Evolutionary conservation across 1,140 invertebrate genomes (phyloP).

Genomic region (Phortica variegata): DNA sequence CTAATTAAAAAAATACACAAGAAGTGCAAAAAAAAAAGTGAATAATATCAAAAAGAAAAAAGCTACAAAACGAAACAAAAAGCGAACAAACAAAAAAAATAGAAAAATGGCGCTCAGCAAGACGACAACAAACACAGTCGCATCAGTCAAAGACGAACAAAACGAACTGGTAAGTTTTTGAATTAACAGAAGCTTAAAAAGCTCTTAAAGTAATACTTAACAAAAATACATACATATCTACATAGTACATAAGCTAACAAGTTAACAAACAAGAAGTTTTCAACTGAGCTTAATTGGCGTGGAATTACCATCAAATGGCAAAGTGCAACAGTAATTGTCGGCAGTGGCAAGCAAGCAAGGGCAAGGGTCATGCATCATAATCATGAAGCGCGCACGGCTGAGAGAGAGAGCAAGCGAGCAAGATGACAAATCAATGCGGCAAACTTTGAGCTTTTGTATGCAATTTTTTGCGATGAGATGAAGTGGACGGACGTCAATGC

Average conservation of each 20-base stretch:
- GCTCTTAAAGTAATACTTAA: constrained; percentile 1
- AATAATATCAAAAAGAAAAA: not conserved
- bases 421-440: too few species aligned
- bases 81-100: not conserved
- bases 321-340: too few species aligned
- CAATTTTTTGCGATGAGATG: too few species aligned
- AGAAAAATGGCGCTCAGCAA: constrained; percentile 38
- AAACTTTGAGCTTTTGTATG: too few species aligned
- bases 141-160: constrained; percentile 40
- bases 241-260: not conserved
- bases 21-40: not conserved
- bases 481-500: too few species aligned
- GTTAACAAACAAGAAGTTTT: constrained; percentile 2
- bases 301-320: too few species aligned
- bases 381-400: too few species aligned
- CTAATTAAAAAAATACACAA: not conserved
- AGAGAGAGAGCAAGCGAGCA: too few species aligned
- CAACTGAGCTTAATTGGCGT: not conserved
- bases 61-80: not conserved
- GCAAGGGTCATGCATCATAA: too few species aligned
- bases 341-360: too few species aligned
- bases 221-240: constrained; percentile 2
- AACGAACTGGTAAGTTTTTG: constrained; percentile 38
- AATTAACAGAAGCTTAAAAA: constrained; percentile 3
- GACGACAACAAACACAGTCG: constrained; percentile 36